Conservation (phyloP, 2,113 vertebrate genomes). For the Cyanoderma ruficeps region DNA sequence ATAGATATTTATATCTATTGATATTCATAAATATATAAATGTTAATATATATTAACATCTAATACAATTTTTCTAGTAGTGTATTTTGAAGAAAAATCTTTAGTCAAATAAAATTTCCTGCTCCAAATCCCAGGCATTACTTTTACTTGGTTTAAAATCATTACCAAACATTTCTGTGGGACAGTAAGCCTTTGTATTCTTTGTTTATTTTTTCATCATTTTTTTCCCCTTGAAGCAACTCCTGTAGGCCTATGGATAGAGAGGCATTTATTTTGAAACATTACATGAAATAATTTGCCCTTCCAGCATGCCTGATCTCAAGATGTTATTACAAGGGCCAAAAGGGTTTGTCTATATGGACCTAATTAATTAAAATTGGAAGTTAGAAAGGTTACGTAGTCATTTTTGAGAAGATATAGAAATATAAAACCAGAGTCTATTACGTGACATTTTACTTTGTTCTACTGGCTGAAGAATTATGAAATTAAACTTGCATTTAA, state of each 20-base stretch:
- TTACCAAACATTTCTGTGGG: not conserved
- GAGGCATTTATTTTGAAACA: not conserved
- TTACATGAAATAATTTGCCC: not conserved
- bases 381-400: not conserved
- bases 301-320: not conserved
- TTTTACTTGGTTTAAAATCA: not conserved
- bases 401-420: not conserved
- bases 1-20: too few relatives aligned
- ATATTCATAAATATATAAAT: too few relatives aligned
- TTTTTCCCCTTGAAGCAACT: not conserved
- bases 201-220: not conserved
- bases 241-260: not conserved
- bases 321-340: not conserved
- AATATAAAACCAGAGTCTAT: not conserved
- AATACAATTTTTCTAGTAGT: not conserved
- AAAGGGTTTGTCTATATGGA: not conserved
- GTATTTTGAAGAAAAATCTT: not conserved
- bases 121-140: not conserved
- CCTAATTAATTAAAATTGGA: conserved; percentile 41
- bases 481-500: not conserved
- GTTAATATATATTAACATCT: too few relatives aligned
- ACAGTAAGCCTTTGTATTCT: not conserved
- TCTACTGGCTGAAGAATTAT: not conserved
- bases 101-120: not conserved
- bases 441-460: not conserved